A percentile compares a stretch with the other conserved stretches of the same genome.
These are phyloP conservation scores for Brachycybe producta DNA, from an alignment of 2,888 invertebrate species.

Conservation along the genomic window DNA sequence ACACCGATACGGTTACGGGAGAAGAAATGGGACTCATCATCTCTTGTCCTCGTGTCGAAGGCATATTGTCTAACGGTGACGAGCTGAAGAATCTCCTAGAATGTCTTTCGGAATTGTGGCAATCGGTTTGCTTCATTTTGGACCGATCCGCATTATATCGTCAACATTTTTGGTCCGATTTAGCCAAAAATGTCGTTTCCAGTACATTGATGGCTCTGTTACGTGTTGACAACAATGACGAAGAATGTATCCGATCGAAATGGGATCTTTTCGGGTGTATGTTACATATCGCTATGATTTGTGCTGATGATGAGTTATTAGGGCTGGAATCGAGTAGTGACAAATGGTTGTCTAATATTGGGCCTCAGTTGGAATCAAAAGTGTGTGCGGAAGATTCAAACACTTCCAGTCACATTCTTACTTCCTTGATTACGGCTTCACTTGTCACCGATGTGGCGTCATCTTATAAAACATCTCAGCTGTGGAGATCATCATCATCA, in stretches of 20 bases:
- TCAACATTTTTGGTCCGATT: background rate
- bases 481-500: background rate
- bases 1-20: background rate
- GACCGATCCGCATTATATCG: background rate
- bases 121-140: conserved; percentile 1
- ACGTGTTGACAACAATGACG: background rate
- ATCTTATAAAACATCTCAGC: background rate
- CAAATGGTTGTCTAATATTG: background rate
- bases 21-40: background rate
- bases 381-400: background rate
- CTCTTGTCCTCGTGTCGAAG: no score
- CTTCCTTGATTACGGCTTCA: background rate
- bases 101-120: conserved; percentile 9
- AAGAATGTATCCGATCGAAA: background rate
- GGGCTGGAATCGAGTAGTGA: background rate
- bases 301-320: background rate
- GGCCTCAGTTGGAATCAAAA: background rate
- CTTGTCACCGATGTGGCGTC: background rate
- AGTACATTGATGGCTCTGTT: background rate
- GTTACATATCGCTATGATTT: conserved; percentile 3
- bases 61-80: no score
- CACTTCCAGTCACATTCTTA: background rate
- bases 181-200: background rate
- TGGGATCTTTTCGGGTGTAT: conserved; percentile 5
- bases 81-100: background rate